Evolutionary conservation across 2,113 vertebrate genomes (phyloP).

Genomic region (Heterotis niloticus): DNA sequence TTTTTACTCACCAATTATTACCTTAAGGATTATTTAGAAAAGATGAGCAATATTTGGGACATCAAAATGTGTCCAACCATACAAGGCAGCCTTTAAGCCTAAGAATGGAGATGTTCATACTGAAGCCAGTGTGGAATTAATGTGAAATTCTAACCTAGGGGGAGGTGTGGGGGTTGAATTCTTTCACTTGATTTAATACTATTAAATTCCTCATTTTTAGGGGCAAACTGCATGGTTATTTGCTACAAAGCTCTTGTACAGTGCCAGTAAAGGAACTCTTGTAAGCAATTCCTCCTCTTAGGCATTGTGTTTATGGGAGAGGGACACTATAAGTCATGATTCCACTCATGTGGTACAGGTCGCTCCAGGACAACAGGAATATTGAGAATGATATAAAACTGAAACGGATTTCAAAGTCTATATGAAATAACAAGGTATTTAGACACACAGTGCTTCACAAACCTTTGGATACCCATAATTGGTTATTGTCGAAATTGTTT

Average conservation of each 20-base stretch:
- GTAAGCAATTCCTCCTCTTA: slow-evolving; percentile 9
- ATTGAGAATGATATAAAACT: background rate
- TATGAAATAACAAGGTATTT: background rate
- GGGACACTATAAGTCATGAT: background rate
- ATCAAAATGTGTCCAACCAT: background rate
- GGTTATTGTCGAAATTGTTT: background rate
- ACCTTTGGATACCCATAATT: background rate
- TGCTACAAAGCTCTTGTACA: slow-evolving; percentile 5
- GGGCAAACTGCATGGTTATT: background rate
- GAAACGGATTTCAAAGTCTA: too few species aligned
- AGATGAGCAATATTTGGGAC: background rate
- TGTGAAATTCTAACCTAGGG: slow-evolving; percentile 15
- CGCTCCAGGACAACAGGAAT: slow-evolving; percentile 3
- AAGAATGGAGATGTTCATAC: slow-evolving; percentile 12
- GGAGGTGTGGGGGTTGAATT: background rate
- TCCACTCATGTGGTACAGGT: background rate
- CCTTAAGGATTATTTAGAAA: background rate
- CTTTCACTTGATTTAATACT: slow-evolving; percentile 22
- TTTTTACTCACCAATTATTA: background rate
- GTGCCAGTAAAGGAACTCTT: slow-evolving; percentile 3
- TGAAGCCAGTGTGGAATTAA: slow-evolving; percentile 6
- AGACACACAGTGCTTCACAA: background rate
- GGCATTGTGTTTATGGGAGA: slow-evolving; percentile 3
- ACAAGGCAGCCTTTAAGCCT: background rate
- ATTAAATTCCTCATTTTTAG: slow-evolving; percentile 23